Conservation (phyloP, 1,140 invertebrate species). For the Ceratosolen solmsi region DNA sequence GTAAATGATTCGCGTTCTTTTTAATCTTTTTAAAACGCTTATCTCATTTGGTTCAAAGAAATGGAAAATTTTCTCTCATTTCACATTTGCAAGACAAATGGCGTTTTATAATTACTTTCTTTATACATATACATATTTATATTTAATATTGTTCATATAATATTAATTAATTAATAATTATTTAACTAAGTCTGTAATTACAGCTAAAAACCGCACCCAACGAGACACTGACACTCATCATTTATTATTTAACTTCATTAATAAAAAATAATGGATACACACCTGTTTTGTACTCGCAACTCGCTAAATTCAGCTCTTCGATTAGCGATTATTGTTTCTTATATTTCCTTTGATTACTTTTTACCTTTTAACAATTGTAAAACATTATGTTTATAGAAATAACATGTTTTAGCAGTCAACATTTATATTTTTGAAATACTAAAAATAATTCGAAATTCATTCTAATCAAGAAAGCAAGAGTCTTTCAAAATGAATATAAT, state of each 20-base stretch:
- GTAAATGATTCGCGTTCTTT: slow-evolving; percentile 6
- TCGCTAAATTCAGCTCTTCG: neutral
- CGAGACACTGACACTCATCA: slow-evolving; percentile 57
- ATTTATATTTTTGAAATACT: neutral
- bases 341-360: neutral
- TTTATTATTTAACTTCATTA: slow-evolving; percentile 49
- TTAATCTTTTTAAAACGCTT: slow-evolving; percentile 54
- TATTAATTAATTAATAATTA: slow-evolving; percentile 53
- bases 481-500: neutral
- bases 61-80: slow-evolving; percentile 26
- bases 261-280: neutral
- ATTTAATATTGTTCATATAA: slow-evolving; percentile 58
- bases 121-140: slow-evolving; percentile 54
- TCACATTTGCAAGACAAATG: slow-evolving; percentile 23
- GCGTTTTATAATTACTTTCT: slow-evolving; percentile 43
- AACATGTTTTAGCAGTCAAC: neutral
- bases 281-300: neutral
- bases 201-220: slow-evolving; percentile 57
- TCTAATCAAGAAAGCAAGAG: neutral
- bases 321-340: neutral
- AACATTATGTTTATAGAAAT: neutral
- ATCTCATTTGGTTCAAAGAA: slow-evolving; percentile 38
- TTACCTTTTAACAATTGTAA: slow-evolving; percentile 25
- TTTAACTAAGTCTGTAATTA: slow-evolving; percentile 59
- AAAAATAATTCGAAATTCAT: neutral